Percentiles rank a stretch among this genome's conserved stretches.
These are phyloP conservation scores for Malurus elegans DNA, from an alignment of 2,113 vertebrate genomes.

Conservation along the genomic window DNA sequence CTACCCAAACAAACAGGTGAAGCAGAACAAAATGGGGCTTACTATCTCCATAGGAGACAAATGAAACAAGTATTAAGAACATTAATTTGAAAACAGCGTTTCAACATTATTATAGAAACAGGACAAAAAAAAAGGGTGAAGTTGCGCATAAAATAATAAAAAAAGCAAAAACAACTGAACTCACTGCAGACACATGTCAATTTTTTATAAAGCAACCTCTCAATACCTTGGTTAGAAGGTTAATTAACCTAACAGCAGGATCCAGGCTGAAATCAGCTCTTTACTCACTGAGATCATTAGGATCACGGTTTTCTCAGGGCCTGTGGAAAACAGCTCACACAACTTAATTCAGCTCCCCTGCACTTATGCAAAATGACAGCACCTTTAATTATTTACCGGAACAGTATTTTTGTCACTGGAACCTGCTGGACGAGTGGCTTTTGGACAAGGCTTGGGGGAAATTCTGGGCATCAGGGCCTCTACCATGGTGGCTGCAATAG, in stretches of 20 bases:
- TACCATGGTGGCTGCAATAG: background rate
- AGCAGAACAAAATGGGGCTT: background rate
- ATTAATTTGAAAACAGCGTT: background rate
- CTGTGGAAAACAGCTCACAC: background rate
- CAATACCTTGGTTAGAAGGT: background rate
- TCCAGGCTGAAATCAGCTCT: background rate
- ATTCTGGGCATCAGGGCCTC: background rate
- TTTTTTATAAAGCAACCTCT: background rate
- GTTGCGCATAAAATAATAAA: background rate
- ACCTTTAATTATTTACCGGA: background rate
- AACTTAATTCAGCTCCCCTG: background rate
- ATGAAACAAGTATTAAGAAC: background rate
- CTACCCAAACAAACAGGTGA: background rate
- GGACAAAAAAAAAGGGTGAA: background rate
- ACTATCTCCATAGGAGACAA: background rate
- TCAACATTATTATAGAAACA: background rate
- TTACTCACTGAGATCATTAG: background rate
- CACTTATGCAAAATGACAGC: background rate
- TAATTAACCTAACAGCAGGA: conserved; percentile 32
- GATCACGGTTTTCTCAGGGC: background rate
- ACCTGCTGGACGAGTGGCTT: background rate
- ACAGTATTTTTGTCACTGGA: background rate
- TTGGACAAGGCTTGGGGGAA: background rate
- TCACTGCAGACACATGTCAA: background rate
- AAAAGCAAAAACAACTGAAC: background rate